Base-by-base conservation (phyloP, 2,113 vertebrate genomes). In the Genyomyrus donnyi region DNA sequence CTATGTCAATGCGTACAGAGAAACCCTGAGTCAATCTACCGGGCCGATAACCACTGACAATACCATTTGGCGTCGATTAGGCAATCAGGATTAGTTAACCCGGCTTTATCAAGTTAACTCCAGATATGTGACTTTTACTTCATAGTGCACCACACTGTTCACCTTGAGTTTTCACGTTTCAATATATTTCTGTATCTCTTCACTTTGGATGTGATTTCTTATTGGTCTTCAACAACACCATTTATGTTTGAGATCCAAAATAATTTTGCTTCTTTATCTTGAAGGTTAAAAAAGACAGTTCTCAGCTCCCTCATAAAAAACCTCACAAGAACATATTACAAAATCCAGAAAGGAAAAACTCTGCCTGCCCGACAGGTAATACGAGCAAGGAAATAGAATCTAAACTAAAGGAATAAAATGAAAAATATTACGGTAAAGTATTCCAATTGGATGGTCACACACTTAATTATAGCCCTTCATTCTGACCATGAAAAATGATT, bases 401-500 rank as follows among this genome's bases (percentile, higher is more conserved):
- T 87, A 13, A 87, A 31, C 31, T 87, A 56, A 87, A 15, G 7
- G 49, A 9, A 39, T 9, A 56, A 87, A 87, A 53, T 87, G 50
- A 87, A 87, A 87, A 87, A 87, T 87, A 53, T 27, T 87, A 35
- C 11, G 1, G 31, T 53, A 87, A 52, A 35, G 15, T 53, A 87
- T 53, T 56, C 85, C 6, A 53, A 87, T 87, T 87, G 85, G 85
- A 31, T 15, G 27, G 49, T 87, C 85, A 56, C 31, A 56, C 50
- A 53, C 50, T 87, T 87, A 87, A 87, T 87, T 87, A 87, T 35
- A 87, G 35, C 46, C 48, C 85, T 53, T 52, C 85, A 53, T 87
- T 53, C 56, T 31, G 46, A 87, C 31, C 50, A 87, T 9, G n/a
- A 31, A 56, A 87, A 53, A 87, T 87, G 85, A 87, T 87, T 87